Evolutionary conservation across 1,140 invertebrate species (phyloP), one percentile per base, ranked within the genome.

Genomic region (Neoseiulus cucumeris): DNA sequence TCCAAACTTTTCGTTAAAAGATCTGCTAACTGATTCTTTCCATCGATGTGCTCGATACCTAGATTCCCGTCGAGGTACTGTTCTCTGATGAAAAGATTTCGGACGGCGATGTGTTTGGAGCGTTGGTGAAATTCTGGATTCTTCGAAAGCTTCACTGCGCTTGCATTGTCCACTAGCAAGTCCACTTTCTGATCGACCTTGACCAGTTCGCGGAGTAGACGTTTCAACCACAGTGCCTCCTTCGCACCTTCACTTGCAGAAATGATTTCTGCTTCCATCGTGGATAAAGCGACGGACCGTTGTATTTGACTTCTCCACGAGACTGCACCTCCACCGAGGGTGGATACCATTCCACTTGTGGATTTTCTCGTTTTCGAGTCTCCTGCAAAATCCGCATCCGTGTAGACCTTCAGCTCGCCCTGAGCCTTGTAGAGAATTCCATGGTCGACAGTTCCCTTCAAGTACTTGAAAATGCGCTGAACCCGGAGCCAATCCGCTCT

Each of bases 381-480:
- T 25, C 70, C 70, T 18, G 73, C 76, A 70, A 71, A 78, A 66
- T 78, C 77, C 20, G 76, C 69, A 66, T 79, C 76, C 33, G 68
- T 72, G 68, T 70, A 75, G 18, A 51, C 68, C 12, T 66, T 42
- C 1, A 69, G 41, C 1, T 12, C 9, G 7, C 42, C 66, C 9
- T 65, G 41, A 9, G 9, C 17, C 17, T 7, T 1, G 20, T 12
- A 69, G n/a, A 7, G 17, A 33, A 69, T 28, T 44, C 71, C 71
- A n/a, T 69, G 47, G 65, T 70, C 44, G 33, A 64, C 69, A 28
- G 76, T 79, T 33, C 73, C 74, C 66, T 75, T 76, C 7, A 81
- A 64, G 67, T 79, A 79, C 33, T 71, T 69, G 28, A 79, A 68
- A 0, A 80, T 68, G 59, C 77, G 64, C 66, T 79, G 78, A 0